Percentiles rank a stretch among this genome's conserved stretches.
phyloP scores from a whole-genome alignment of 2,888 invertebrate species.

The Sarcophaga variegata region DNA sequence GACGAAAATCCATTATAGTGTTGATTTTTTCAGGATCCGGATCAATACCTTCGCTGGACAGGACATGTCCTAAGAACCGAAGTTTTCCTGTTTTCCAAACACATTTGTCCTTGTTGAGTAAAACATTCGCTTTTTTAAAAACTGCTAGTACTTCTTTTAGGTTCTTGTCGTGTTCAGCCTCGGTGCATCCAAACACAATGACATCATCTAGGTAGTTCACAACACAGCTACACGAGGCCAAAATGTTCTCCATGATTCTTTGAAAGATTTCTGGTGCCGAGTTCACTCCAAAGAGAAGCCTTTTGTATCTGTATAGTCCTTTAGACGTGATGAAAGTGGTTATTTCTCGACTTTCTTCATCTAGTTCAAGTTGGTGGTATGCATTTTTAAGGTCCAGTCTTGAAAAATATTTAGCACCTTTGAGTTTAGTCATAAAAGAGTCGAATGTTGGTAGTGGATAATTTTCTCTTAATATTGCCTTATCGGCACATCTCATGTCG shows the following conservation, averaged over 20 bases:
- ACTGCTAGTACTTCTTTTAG: constrained; percentile 69
- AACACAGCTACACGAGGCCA: constrained; percentile 71
- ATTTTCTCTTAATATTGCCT: constrained; percentile 15
- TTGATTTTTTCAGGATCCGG: constrained; percentile 32
- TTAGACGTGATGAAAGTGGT: constrained; percentile 61
- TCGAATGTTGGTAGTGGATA: constrained; percentile 41
- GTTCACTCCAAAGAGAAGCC: constrained; percentile 77
- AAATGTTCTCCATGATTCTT: constrained; percentile 71
- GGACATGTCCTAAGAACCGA: too few species aligned
- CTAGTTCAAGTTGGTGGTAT: constrained; percentile 72
- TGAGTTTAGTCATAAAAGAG: constrained; percentile 56
- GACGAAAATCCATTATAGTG: constrained; percentile 68
- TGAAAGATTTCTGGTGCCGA: constrained; percentile 64
- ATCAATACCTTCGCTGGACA: constrained; percentile 39
- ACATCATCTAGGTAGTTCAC: constrained; percentile 67
- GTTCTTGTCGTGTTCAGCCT: constrained; percentile 72
- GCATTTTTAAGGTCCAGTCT: constrained; percentile 62
- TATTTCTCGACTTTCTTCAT: constrained; percentile 57
- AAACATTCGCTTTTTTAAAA: constrained; percentile 57
- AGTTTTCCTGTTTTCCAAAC: too few species aligned
- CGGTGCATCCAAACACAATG: too few species aligned
- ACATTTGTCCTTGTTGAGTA: too few species aligned
- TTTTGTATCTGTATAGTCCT: constrained; percentile 74
- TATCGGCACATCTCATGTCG: too few species aligned
- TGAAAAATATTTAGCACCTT: constrained; percentile 71